Conservation (phyloP, 2,888 invertebrate genomes). For the Diadegma fenestrale region DNA sequence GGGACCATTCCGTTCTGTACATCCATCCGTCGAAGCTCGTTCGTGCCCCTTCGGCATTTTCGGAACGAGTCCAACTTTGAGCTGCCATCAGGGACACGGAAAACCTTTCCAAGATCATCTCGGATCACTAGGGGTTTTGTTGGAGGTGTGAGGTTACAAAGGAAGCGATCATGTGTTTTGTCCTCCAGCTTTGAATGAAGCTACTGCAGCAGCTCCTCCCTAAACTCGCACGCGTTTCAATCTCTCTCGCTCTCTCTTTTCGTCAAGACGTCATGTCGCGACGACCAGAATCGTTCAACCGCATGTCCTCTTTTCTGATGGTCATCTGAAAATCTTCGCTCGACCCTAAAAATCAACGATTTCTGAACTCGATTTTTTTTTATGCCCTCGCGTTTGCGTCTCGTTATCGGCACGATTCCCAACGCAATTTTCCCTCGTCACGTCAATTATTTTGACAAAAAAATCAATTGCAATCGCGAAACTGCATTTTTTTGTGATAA, state of each 20-base stretch:
- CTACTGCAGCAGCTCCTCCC: slow-evolving; percentile 45
- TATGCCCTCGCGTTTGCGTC: slow-evolving; percentile 38
- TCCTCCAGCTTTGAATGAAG: slow-evolving; percentile 65
- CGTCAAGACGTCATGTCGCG: slow-evolving; percentile 73
- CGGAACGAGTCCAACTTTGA: slow-evolving; percentile 67
- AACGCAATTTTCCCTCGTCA: slow-evolving; percentile 20
- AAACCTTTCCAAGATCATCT: slow-evolving; percentile 73
- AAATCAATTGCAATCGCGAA: too few species aligned
- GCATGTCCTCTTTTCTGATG: slow-evolving; percentile 72
- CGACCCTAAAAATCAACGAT: slow-evolving; percentile 19
- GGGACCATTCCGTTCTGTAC: slow-evolving; percentile 75
- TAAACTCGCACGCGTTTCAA: slow-evolving; percentile 53
- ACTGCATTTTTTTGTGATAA: too few species aligned
- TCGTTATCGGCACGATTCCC: slow-evolving; percentile 62
- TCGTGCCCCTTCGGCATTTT: slow-evolving; percentile 71
- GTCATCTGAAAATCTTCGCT: slow-evolving; percentile 61
- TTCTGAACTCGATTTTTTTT: slow-evolving; percentile 38
- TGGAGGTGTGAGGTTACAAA: slow-evolving; percentile 83
- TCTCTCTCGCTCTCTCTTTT: slow-evolving; percentile 31
- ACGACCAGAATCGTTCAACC: slow-evolving; percentile 73
- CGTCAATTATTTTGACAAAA: not conserved
- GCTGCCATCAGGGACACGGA: slow-evolving; percentile 67
- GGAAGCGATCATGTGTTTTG: slow-evolving; percentile 80
- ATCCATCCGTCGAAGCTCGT: slow-evolving; percentile 56
- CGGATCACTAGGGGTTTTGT: slow-evolving; percentile 76